Percentiles rank a stretch among this genome's conserved stretches.
phyloP scores from a whole-genome alignment of 92 coral and sea anemone species.

The Zoanthus sociatus region DNA sequence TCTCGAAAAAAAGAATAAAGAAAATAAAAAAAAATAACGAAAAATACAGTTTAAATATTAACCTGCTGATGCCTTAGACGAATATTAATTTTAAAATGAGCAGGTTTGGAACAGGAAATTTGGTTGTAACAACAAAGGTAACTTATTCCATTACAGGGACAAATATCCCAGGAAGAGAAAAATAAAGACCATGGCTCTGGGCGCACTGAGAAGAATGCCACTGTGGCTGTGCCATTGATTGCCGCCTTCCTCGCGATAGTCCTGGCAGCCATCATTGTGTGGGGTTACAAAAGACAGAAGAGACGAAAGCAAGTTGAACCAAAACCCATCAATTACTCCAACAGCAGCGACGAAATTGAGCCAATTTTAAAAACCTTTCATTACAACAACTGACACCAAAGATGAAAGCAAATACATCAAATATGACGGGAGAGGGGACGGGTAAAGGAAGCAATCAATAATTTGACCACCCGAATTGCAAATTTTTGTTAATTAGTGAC shows the following conservation, averaged over 20 bases:
- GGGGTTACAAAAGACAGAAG: background rate
- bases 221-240: background rate
- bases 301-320: background rate
- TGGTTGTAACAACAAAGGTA: background rate
- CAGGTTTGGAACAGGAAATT: background rate
- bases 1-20: too few relatives aligned
- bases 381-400: background rate
- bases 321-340: background rate
- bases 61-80: background rate
- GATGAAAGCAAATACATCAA: too few relatives aligned
- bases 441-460: too few relatives aligned
- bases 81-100: background rate
- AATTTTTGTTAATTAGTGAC: too few relatives aligned
- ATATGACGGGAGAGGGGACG: too few relatives aligned
- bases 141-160: background rate
- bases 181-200: background rate
- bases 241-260: background rate
- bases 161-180: background rate
- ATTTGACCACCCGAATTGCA: too few relatives aligned
- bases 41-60: too few relatives aligned
- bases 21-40: too few relatives aligned
- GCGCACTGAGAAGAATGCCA: background rate
- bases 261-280: background rate
- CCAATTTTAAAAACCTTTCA: slow-evolving; percentile 5
- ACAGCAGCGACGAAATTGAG: background rate